Evolutionary conservation across 2,888 invertebrate species (phyloP), one percentile per base, ranked within the genome.

Genomic region (Trichopoda pennipes): DNA sequence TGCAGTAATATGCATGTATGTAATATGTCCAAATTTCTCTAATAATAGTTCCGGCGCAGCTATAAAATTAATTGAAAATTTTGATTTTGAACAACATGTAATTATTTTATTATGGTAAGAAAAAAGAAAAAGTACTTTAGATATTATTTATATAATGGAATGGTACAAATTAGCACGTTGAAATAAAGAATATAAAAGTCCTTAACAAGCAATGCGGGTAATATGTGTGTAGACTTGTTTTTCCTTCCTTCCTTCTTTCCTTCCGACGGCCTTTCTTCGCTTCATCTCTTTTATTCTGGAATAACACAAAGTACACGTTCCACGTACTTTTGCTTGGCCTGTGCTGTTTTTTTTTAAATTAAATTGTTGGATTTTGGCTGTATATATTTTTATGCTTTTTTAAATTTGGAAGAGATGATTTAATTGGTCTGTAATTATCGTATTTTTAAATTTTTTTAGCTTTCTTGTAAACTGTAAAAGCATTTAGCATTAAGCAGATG

Each of bases 381-480:
- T 16, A 55, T 55, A 55, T 55, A 28, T 55, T 55, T 55, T 55
- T 55, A 23, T 55, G 53, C 28, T 55, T 58, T n/a, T 58, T 35
- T 58, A 58, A 35, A 58, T 35, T 35, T 58, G 28, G 58, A 58
- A 58, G 58, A 35, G 58, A 58, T 58, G 58, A 58, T 35, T 35
- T 58, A 58, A 58, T 58, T 58, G 35, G 58, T 58, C 58, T 58
- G 35, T 32, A n/a, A 58, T 35, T n/a, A 58, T 58, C 58, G 58
- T 35, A 58, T 58, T 35, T 58, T 58, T 58, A n/a, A 32, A 19
- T 58, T 58, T 17, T 58, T 58, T 32, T 58, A 58, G 58, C 58
- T 58, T 1, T 35, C 58, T 58, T 55, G 53, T 55, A 55, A 16
- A 55, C 14, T 55, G 28, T 28, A 58, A 35, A 58, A 1, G 60